Evolutionary conservation across 2,113 vertebrate species (phyloP).

Genomic region (Engraulis encrasicolus): DNA sequence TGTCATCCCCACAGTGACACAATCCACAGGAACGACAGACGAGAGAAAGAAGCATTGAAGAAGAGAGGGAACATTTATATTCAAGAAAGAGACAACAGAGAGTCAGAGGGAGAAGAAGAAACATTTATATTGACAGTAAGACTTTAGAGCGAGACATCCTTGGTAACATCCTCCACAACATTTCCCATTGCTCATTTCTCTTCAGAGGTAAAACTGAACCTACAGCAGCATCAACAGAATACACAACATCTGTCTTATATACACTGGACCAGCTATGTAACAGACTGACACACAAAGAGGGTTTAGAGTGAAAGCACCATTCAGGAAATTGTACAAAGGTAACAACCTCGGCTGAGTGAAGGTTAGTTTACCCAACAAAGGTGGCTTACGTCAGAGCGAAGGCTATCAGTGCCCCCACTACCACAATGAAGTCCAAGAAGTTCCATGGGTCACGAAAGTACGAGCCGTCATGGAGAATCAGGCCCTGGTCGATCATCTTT

Average conservation of each 20-base stretch:
- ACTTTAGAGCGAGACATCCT: not conserved
- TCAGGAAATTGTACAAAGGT: not conserved
- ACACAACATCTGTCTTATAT: not conserved
- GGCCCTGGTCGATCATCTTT: slow-evolving; percentile 98
- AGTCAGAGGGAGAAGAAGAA: not conserved
- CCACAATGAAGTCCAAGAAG: slow-evolving; percentile 97
- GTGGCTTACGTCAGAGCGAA: slow-evolving; percentile 96
- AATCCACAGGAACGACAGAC: slow-evolving; percentile 82
- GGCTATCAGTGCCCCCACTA: slow-evolving; percentile 94
- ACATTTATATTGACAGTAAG: slow-evolving; percentile 10
- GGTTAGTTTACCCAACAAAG: not conserved
- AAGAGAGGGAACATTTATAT: slow-evolving; percentile 60
- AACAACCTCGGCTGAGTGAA: not conserved
- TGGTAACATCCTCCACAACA: not conserved
- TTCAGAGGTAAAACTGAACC: not conserved
- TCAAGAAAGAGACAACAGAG: not conserved
- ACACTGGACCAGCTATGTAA: not conserved
- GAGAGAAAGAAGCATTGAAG: slow-evolving; percentile 70
- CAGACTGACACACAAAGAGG: not conserved
- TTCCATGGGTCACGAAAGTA: slow-evolving; percentile 99
- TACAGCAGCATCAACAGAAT: not conserved
- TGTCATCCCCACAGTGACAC: slow-evolving; percentile 78
- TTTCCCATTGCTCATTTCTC: not conserved
- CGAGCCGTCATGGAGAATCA: slow-evolving; percentile 94
- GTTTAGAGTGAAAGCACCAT: not conserved